Conservation (phyloP, 2,797 vertebrate genomes). For the Galagoides demidoff region DNA sequence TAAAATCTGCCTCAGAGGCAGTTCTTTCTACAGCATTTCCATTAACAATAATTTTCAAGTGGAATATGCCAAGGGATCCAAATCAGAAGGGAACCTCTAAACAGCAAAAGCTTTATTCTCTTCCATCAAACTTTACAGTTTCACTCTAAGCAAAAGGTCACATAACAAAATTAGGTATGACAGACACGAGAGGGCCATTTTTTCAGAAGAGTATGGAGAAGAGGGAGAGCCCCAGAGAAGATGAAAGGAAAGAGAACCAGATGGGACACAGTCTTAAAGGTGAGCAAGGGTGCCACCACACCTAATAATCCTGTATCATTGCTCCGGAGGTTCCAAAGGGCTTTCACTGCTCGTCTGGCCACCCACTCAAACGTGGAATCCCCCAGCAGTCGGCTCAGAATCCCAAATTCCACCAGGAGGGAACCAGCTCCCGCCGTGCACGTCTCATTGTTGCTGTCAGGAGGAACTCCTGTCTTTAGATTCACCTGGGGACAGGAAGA, state of each 20-base stretch:
- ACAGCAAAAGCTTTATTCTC: background rate
- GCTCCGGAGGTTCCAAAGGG: conserved; percentile 96
- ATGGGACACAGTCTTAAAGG: background rate
- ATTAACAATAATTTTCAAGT: conserved; percentile 24
- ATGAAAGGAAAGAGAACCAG: background rate
- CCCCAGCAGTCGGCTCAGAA: conserved; percentile 96
- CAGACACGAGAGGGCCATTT: background rate
- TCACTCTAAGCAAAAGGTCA: background rate
- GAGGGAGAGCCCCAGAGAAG: background rate
- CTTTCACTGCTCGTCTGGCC: conserved; percentile 95
- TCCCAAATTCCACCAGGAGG: conserved; percentile 97
- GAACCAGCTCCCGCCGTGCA: conserved; percentile 98
- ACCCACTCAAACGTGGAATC: conserved; percentile 99
- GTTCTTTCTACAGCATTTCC: conserved; percentile 31
- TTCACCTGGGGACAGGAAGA: conserved; percentile 91
- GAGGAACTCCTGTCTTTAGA: conserved; percentile 95
- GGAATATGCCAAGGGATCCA: background rate
- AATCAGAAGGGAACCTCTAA: background rate
- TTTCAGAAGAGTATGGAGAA: background rate
- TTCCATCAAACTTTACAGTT: background rate
- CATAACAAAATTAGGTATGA: background rate
- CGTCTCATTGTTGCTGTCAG: conserved; percentile 95
- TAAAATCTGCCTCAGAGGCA: conserved; percentile 1
- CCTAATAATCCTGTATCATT: conserved; percentile 96
- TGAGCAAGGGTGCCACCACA: conserved; percentile 67